Conservation (phyloP, 2,888 invertebrate species). For the Pammene aurita region DNA sequence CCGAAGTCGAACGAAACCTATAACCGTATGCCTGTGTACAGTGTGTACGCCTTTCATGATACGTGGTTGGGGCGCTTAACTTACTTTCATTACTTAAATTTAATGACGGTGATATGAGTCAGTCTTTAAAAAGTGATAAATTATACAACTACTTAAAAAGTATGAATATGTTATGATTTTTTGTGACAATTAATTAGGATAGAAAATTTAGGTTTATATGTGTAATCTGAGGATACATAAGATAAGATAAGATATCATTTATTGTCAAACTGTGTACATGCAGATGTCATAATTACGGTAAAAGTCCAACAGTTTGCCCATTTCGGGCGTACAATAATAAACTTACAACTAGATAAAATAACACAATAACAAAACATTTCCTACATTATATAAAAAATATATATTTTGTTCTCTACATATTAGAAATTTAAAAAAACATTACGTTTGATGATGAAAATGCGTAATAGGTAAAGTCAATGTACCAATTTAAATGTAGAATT, state of each 20-base stretch:
- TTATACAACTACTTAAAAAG: not conserved
- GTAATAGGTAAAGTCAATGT: not conserved
- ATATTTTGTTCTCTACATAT: no score
- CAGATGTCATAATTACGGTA: no score
- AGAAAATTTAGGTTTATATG: no score
- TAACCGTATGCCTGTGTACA: slow-evolving; percentile 1
- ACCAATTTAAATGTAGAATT: not conserved
- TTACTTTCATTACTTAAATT: not conserved
- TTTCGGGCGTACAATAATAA: no score
- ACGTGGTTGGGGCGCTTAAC: not conserved
- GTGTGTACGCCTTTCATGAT: not conserved
- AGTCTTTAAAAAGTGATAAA: not conserved
- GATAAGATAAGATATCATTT: no score
- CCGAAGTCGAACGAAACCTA: slow-evolving; percentile 61
- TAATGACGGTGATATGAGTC: not conserved
- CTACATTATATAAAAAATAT: no score
- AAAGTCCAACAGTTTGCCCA: no score
- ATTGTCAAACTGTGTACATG: no score
- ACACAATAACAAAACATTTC: no score
- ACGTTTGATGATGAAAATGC: not conserved
- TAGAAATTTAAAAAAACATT: no score
- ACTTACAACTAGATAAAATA: no score
- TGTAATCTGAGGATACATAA: no score
- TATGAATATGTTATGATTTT: not conserved
- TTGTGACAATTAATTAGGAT: not conserved